These are phyloP conservation scores for Palythoa grandiflora DNA, from an alignment of 92 coral and sea anemone species.

Conservation along the genomic window DNA sequence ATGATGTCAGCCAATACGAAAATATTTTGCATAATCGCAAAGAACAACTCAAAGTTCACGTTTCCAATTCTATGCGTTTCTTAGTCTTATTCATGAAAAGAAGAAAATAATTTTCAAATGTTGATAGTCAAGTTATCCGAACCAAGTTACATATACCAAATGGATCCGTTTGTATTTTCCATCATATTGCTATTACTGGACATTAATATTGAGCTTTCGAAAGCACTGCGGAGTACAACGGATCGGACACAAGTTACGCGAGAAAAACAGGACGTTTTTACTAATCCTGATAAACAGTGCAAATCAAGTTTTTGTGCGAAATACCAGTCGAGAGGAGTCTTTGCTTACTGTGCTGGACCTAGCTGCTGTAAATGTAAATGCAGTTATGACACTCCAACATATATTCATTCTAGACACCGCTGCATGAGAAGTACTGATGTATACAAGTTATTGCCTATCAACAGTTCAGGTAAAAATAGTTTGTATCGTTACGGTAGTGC, in stretches of 20 bases:
- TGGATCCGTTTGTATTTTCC: not conserved
- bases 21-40: not conserved
- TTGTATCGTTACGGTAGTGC: not conserved
- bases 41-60: not conserved
- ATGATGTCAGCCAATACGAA: not conserved
- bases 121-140: not conserved
- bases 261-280: constrained; percentile 8
- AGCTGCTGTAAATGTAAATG: constrained; percentile 26
- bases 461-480: not conserved
- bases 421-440: constrained; percentile 33
- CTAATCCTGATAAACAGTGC: constrained; percentile 14
- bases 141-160: not conserved
- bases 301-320: constrained; percentile 7
- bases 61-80: not conserved
- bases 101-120: not conserved
- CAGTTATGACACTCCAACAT: constrained; percentile 9
- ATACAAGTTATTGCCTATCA: not conserved
- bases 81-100: not conserved
- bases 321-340: not conserved
- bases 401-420: not conserved
- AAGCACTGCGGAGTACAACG: not conserved
- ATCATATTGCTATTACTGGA: not conserved
- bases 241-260: not conserved
- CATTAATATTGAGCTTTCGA: not conserved
- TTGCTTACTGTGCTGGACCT: not conserved